A percentile compares a stretch with the other conserved stretches of the same genome.
phyloP scores from a whole-genome alignment of 2,797 vertebrate genomes.

The Oreochromis mossambicus region DNA sequence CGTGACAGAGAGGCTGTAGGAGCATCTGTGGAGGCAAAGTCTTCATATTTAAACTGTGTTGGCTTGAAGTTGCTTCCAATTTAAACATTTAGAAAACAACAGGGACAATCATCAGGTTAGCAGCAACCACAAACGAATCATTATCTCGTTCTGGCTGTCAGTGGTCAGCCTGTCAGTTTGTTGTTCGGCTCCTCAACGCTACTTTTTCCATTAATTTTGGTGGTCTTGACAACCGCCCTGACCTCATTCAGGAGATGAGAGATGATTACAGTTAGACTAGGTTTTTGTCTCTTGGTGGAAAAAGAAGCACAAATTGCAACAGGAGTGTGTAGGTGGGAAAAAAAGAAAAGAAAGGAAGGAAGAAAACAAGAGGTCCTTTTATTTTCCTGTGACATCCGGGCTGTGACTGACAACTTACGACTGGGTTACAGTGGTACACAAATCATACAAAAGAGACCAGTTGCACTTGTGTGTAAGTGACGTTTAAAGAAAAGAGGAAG shows the following conservation, averaged over 20 bases:
- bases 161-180: neutral
- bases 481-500: slow-evolving; percentile 42
- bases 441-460: neutral
- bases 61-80: neutral
- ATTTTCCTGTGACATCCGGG: slow-evolving; percentile 39
- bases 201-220: neutral
- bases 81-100: neutral
- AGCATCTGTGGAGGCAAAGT: neutral
- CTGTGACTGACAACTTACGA: slow-evolving; percentile 24
- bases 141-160: neutral
- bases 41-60: neutral
- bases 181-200: neutral
- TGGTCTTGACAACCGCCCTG: neutral
- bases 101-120: neutral
- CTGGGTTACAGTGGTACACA: slow-evolving; percentile 22
- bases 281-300: slow-evolving; percentile 2
- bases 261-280: slow-evolving; percentile 9
- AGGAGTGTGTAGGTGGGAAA: neutral
- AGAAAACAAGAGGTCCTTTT: slow-evolving; percentile 1
- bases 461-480: slow-evolving; percentile 12
- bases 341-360: neutral
- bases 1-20: neutral
- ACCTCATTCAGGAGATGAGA: neutral
- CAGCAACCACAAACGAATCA: neutral
- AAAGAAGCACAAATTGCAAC: neutral